Evolutionary conservation across 2,113 vertebrate species (phyloP).

Genomic region (Sakesphorus luctuosus): DNA sequence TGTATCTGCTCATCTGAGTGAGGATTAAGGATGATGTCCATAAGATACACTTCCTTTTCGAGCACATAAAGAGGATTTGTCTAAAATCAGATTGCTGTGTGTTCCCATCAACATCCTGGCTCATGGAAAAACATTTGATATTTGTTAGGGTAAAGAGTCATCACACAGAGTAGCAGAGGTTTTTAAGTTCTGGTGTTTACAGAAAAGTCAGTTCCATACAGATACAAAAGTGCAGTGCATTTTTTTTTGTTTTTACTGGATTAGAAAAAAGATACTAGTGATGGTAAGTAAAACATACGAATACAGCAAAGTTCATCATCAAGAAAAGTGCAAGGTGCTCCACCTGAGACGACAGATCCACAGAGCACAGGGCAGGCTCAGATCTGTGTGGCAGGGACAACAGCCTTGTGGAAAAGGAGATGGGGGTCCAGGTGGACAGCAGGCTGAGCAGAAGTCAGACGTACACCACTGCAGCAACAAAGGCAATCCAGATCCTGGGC

Average conservation of each 20-base stretch:
- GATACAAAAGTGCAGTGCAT: background rate
- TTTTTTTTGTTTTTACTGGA: background rate
- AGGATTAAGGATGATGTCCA: conserved; percentile 47
- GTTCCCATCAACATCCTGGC: background rate
- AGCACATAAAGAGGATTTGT: conserved; percentile 18
- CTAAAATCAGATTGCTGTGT: background rate
- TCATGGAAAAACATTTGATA: background rate
- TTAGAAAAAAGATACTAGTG: background rate
- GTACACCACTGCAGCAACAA: background rate
- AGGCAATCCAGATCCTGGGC: background rate
- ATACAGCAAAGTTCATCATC: background rate
- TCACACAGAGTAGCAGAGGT: background rate
- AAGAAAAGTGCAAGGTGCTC: background rate
- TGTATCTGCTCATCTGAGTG: background rate
- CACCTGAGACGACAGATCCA: background rate
- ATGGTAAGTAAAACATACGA: background rate
- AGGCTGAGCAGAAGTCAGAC: background rate
- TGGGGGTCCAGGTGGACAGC: background rate
- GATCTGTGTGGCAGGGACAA: background rate
- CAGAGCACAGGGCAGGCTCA: background rate
- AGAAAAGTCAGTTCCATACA: background rate
- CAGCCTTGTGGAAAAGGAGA: background rate
- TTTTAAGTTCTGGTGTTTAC: background rate
- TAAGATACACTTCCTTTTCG: background rate
- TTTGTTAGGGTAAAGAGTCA: background rate